Evolutionary conservation across 1,140 invertebrate genomes (phyloP), one percentile per base, ranked within the genome.

Genomic region (Euglossa dilemma): DNA sequence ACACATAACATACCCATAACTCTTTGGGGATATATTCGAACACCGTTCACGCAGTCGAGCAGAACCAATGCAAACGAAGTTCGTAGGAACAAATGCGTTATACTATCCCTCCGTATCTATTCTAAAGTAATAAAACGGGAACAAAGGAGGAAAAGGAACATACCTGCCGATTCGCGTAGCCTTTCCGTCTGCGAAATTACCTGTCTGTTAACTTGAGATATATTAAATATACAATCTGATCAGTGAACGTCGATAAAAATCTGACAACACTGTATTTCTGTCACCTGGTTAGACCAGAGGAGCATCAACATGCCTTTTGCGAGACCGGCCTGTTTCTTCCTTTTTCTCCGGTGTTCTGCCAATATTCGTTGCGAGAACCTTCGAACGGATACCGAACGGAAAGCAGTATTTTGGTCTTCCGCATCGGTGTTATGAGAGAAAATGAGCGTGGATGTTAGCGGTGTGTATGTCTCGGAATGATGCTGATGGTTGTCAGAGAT

Each of bases 371-470:
- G 50, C 47, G 54, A 76, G 52, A 85, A 54, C 73, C 77, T 85
- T 85, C 61, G 87, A 88, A 71, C 64, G 71, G 85, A 78, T 64
- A 79, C 52, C 61, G 83, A 87, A 87, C 57, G 75, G 85, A 85
- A 79, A 85, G 64, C 66, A 88, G 87, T 89, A 89, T 88, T 88
- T 88, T 85, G 67, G 87, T 89, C 87, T 89, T 89, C 87, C 87
- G 77, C 80, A 80, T 84, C 67, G 84, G 69, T 80, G 87, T 88
- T 89, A 56, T 79, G n/a, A 63, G 56, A 52, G 54, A 56, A n/a
- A 77, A 56, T 64, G 14, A 54, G 61, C 43, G 69, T 67, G 82
- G 45, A 80, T 87, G 73, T 61, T 54, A 52, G 57, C 61, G 59
- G 50, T 52, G 69, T 56, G 56, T 69, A 20, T 77, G 43, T 45